Evolutionary conservation across 2,113 vertebrate species (phyloP).

Genomic region (Ptychochromis oligacanthus): DNA sequence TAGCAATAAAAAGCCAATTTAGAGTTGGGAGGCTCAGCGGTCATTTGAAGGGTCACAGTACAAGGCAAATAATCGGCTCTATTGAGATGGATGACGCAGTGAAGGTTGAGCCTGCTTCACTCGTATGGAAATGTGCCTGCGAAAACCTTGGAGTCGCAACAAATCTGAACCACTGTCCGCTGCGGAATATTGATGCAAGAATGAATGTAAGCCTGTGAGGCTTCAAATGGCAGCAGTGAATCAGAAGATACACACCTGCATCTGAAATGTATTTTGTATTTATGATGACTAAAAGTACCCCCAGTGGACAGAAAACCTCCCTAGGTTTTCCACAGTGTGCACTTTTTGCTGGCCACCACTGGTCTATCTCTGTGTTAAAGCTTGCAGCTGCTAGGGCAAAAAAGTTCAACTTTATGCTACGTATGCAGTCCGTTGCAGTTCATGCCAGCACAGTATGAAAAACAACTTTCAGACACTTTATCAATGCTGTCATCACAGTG

Average conservation of each 20-base stretch:
- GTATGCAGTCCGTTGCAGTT: neutral
- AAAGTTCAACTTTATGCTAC: neutral
- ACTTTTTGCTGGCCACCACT: neutral
- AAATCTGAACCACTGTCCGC: constrained; percentile 48
- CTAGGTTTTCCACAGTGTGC: neutral
- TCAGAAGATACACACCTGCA: constrained; percentile 1
- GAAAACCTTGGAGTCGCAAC: constrained; percentile 61
- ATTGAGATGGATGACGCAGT: constrained; percentile 70
- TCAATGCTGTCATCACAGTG: neutral
- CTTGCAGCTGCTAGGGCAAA: neutral
- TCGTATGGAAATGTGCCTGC: constrained; percentile 61
- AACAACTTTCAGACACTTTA: neutral
- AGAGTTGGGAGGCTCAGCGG: constrained; percentile 63
- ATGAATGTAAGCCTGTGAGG: constrained; percentile 9
- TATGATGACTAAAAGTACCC: constrained; percentile 6
- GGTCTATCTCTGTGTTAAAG: neutral
- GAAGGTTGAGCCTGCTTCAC: constrained; percentile 57
- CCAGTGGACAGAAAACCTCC: neutral
- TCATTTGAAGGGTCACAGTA: constrained; percentile 74
- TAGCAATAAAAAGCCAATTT: constrained; percentile 80
- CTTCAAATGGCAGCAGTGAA: constrained; percentile 29
- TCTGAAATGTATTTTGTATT: constrained; percentile 29
- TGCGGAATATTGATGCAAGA: constrained; percentile 45
- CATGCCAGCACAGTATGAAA: neutral
- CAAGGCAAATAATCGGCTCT: constrained; percentile 68